Conservation (phyloP, 2,113 vertebrate species). For the Nesogale talazaci region DNA sequence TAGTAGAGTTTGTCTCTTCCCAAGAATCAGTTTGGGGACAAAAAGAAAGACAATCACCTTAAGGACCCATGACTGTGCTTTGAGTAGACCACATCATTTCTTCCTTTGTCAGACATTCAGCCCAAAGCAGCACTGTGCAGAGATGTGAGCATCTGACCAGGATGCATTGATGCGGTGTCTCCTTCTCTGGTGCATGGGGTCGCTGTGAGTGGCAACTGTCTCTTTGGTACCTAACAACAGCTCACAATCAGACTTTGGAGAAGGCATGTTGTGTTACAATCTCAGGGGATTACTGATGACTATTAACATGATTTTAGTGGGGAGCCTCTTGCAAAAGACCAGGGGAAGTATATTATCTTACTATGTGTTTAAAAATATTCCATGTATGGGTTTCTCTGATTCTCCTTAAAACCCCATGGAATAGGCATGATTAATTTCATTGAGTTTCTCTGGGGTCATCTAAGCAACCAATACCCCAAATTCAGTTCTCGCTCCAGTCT, state of each 20-base stretch:
- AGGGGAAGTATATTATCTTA: background rate
- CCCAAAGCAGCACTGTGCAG: background rate
- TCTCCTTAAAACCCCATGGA: background rate
- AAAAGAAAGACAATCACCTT: conserved; percentile 5
- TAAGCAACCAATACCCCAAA: background rate
- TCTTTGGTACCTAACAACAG: background rate
- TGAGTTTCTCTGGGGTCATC: background rate
- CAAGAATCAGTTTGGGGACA: background rate
- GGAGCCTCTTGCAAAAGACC: background rate
- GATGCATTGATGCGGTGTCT: too few relatives aligned
- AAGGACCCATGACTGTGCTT: background rate
- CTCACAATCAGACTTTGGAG: background rate
- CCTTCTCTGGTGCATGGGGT: too few relatives aligned
- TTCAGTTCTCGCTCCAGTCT: background rate
- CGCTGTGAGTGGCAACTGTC: too few relatives aligned
- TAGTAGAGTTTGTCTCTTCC: background rate
- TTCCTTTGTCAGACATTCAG: background rate
- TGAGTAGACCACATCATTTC: background rate
- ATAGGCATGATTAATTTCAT: background rate
- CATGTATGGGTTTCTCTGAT: background rate
- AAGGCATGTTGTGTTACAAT: background rate
- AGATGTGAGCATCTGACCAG: background rate
- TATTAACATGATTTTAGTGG: background rate
- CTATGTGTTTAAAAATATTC: background rate
- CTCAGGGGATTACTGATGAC: background rate